Evolutionary conservation across 2,113 vertebrate genomes (phyloP), one percentile per base, ranked within the genome.

Genomic region (Picathartes gymnocephalus): DNA sequence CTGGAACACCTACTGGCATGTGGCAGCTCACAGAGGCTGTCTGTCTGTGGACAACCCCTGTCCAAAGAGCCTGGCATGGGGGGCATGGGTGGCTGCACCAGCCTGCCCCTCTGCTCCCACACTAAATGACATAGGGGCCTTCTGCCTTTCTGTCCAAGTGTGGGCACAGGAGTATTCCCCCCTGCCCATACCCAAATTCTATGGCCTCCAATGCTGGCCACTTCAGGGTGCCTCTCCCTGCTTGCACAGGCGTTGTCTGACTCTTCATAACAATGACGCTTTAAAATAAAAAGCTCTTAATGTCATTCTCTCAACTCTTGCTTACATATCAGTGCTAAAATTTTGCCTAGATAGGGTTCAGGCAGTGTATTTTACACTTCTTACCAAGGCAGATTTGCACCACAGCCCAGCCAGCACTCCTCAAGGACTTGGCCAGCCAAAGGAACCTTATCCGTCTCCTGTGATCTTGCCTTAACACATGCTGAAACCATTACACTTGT

Each of bases 31-130:
- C 30, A 9, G 73, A 27, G 7, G 11, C 30, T 70, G 5, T 20
- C 68, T 7, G 7, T 11, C 2, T 4, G 24, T 4, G 3, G 31
- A 7, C 11, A 28, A 2, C 6, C 8, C 54, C 4, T 0, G 2
- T 16, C 14, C 56, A 42, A 65, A 79, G 51, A 5, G 2, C 2
- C 2, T 10, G 35, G n/a, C 22, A 5, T 1, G 1, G 27, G 47
- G 1, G 2, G 9, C 4, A 0, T 10, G 61, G 35, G n/a, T n/a
- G 61, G 39, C 68, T 54, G 72, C 23, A 7, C 40, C 25, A 20
- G 50, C 8, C n/a, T 33, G 74, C 18, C 51, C 44, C 47, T 61
- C 71, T 86, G 15, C n/a, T 66, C 61, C 61, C 40, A 16, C 8
- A 3, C 15, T 37, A 21, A 70, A 30, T 23, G 31, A 3, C 3